Conservation (phyloP, 2,888 invertebrate species). For the Branchellion lobata region DNA sequence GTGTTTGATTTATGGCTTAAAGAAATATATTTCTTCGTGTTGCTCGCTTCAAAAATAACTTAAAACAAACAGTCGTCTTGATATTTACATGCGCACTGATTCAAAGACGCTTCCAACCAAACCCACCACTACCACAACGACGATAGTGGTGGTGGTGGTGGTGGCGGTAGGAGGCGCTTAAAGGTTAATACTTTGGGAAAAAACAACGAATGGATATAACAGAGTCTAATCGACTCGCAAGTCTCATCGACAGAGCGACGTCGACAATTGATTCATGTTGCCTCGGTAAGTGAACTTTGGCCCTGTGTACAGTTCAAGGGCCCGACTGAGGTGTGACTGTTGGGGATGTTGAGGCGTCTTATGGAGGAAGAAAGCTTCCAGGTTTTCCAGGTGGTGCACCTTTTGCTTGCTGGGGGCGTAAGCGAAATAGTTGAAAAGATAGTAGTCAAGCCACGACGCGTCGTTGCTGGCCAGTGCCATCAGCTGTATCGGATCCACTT, state of each 20-base stretch:
- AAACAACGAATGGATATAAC: background rate
- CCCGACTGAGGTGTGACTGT: background rate
- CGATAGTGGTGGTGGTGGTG: no score
- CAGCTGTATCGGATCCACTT: constrained; percentile 24
- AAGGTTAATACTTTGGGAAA: background rate
- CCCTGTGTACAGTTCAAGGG: background rate
- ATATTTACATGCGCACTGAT: no score
- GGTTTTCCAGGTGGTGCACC: background rate
- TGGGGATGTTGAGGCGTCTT: constrained; percentile 7
- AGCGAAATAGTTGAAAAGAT: constrained; percentile 16
- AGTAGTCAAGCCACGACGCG: background rate
- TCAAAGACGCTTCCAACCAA: no score
- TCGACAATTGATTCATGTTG: background rate
- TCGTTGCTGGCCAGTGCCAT: constrained; percentile 25
- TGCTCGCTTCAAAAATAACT: no score
- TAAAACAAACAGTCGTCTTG: no score
- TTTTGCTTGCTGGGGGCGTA: background rate
- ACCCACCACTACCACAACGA: no score
- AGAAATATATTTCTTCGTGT: no score
- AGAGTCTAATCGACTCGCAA: background rate
- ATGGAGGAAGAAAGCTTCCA: constrained; percentile 27
- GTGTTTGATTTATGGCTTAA: no score
- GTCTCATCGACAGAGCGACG: background rate
- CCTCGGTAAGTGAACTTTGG: background rate
- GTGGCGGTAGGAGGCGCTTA: no score